Base-by-base conservation (phyloP, 2,888 invertebrate species). In the Cantharis nigra region DNA sequence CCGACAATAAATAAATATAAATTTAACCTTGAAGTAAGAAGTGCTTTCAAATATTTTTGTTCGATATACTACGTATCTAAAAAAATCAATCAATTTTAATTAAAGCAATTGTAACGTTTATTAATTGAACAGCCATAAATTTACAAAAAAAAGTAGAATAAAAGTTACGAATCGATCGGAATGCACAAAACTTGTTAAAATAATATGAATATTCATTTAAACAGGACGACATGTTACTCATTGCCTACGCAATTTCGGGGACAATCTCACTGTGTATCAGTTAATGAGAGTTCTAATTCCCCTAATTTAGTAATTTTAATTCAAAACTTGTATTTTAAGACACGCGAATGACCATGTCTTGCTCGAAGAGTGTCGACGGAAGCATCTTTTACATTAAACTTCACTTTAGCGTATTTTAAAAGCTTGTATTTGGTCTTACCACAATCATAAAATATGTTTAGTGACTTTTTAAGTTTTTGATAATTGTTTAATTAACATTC, bases 261-360 rank as follows among this genome's bases (percentile, higher is more conserved):
- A 81, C 84, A 85, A 85, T 85, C 85, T 80, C 81, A 76, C 78
- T 78, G 82, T 87, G 88, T 88, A 88, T 87, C 87, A 85, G 86
- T 87, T 88, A 88, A 88, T 88, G 88, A 88, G 88, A 84, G 85
- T 82, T 83, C 87, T 86, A 86, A 86, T 86, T 87, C 86, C 83
- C 84, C 87, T 87, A 87, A 88, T 88, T 87, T 85, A 85, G 85
- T 84, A 83, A 85, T 86, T 85, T 85, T 86, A 83, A 85, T 85
- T 85, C 85, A 80, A 75, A 74, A 65, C 83, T 80, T 80, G 83
- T 74, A 75, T 62, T 78, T 70, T 64, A 74, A 77, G 82, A 84
- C 84, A 84, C 84, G 85, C 84, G 83, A 84, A 83, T 82, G 77
- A 80, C 81, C 81, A 75, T 81, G 82, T 83, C 77, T 79, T 77